Percentiles rank a stretch among this genome's conserved stretches.
Conservation (phyloP, 2,888 invertebrate genomes). For the Nematopogon swammerdamellus region DNA sequence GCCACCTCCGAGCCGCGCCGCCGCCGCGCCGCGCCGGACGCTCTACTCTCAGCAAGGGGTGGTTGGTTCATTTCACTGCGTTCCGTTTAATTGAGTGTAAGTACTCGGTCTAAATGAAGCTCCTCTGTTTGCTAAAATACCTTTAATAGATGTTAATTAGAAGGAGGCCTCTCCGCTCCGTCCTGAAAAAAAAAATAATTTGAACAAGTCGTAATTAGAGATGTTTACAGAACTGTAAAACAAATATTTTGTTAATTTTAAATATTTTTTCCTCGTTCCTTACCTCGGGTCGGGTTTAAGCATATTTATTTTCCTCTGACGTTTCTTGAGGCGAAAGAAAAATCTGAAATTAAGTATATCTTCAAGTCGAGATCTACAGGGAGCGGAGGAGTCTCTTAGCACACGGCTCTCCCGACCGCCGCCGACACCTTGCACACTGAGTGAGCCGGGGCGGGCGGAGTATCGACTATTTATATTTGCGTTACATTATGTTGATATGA, state of each 20-base stretch:
- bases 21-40: constrained; percentile 11
- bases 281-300: constrained; percentile 46
- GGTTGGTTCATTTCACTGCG: constrained; percentile 1
- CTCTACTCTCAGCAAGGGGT: background rate
- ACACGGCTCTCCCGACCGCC: too few relatives aligned
- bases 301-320: constrained; percentile 45
- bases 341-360: constrained; percentile 47
- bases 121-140: constrained; percentile 46
- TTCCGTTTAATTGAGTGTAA: constrained; percentile 52
- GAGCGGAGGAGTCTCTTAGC: too few relatives aligned
- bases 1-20: constrained; percentile 16
- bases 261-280: constrained; percentile 40
- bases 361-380: constrained; percentile 11
- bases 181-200: constrained; percentile 51
- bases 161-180: constrained; percentile 33
- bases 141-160: constrained; percentile 56
- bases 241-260: constrained; percentile 55
- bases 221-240: constrained; percentile 53
- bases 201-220: constrained; percentile 55
- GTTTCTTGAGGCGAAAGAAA: constrained; percentile 31
- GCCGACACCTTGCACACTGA: too few relatives aligned
- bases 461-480: too few relatives aligned
- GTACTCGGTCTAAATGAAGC: constrained; percentile 49
- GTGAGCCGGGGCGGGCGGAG: too few relatives aligned
- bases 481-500: too few relatives aligned